Base-by-base conservation (phyloP, 2,797 vertebrate genomes). In the Pangasius mekongensis region DNA sequence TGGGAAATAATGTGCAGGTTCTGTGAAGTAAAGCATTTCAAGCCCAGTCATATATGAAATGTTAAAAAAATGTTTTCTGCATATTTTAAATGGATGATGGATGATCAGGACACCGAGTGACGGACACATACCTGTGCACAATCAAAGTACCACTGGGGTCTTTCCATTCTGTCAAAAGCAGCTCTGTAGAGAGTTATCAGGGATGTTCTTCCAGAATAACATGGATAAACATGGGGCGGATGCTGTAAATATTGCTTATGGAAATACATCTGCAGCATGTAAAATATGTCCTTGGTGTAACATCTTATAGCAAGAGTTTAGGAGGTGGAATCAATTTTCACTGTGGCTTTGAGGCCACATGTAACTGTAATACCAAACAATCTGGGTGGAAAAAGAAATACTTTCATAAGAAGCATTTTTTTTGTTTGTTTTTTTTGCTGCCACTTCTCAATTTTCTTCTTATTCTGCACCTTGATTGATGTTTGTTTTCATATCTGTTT, bases 1-100 rank as follows among this genome's bases (percentile, higher is more conserved):
- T 39, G 52, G 67, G 86, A 90, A 87, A 78, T 66, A 86, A 88
- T 82, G 76, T 52, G 49, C 80, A 62, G 49, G 49, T 83, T 83
- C 49, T 52, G 49, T 62, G 39, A 64, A 82, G 73, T 76, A 84
- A 86, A 24, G 39, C 77, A 80, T 86, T 90, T 84, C 64, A 60
- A 62, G 20, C 33, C 33, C 36, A 36, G 36, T 86, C 78, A n/a
- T 62, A 20, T 62, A 87, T 88, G 73, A 89, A 83, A 47, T 47
- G 22, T 49, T 69, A 39, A 85, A 88, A 88, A 86, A 86, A 74
- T 80, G 43, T 60, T 56, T 52, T 33, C 74, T 87, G 58, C 54
- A 54, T 39, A 77, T 66, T 84, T 4, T 20, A 27, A 7, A 76
- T 74, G 78, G 84, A 49, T 54, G 27, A 56, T 33, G 47, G 47